Base-by-base conservation (phyloP, 2,888 invertebrate genomes). In the Philereme vetulata region DNA sequence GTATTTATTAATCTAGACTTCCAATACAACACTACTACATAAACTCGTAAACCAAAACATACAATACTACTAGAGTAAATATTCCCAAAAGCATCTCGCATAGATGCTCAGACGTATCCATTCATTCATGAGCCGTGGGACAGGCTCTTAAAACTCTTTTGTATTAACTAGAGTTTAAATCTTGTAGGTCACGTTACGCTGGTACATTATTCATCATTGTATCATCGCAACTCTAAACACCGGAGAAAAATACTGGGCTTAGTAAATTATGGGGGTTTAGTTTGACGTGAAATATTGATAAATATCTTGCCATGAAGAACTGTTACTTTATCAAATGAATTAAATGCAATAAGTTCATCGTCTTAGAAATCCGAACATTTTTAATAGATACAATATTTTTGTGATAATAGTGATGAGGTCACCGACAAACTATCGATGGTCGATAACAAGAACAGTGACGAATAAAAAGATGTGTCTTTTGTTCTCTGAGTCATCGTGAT, bases 31-130 rank as follows among this genome's bases (percentile, higher is more conserved):
- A 46, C 55, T 57, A 38, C 34, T 38, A 47, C 36, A 36, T 51
- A 42, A 43, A 45, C 40, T 74, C 21, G 21, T 21, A 21, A 21
- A 21, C 21, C 21, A 21, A 21, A 21, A 21, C 21, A 21, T 21
- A 21, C 21, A 21, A 21, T 21, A 21, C 21, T 21, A 21, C 77
- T 79, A 81, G 81, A 82, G 84, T 86, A 85, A 86, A 86, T 84
- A 87, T 88, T 86, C 85, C 77, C 70, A 82, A 88, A 88, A 87
- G 75, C 83, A 82, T 84, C 85, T 86, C 84, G 76, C 34, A 35
- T 40, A 42, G 52, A 52, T 44, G 36, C 52, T 80, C 70, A 69
- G 72, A 78, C 81, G 72, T 72, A 77, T 71, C 84, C 84, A 88
- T 82, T 84, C 85, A 87, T 86, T 82, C 83, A 84, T 80, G 85